These are phyloP conservation scores for Platerodrilus igneus DNA, from an alignment of 2,888 invertebrate species.

Conservation along the genomic window DNA sequence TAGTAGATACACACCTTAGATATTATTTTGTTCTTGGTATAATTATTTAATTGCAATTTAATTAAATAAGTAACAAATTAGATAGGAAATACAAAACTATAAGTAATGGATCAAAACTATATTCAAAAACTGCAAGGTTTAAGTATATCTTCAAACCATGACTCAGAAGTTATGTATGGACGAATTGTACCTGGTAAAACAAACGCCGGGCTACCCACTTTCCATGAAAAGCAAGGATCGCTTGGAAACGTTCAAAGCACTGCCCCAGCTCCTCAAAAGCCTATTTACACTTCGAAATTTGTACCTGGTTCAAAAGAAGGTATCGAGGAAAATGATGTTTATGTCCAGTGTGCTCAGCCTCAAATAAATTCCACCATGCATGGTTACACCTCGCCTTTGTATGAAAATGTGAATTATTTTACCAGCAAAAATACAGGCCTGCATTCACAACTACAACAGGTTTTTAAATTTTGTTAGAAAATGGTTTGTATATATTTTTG, in stretches of 20 bases:
- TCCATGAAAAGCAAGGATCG: conserved; percentile 52
- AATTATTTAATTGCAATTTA: no score
- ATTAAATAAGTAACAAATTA: no score
- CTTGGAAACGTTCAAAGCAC: conserved; percentile 65
- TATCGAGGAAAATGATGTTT: conserved; percentile 49
- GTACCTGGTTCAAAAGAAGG: conserved; percentile 70
- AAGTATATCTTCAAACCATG: conserved; percentile 35
- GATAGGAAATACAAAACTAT: no score
- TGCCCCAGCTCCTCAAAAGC: conserved; percentile 38
- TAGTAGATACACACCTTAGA: no score
- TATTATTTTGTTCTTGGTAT: no score
- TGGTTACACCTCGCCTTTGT: conserved; percentile 53
- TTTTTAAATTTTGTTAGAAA: no score
- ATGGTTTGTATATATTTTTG: no score
- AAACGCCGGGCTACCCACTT: conserved; percentile 32
- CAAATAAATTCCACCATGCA: conserved; percentile 41
- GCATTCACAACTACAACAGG: conserved; percentile 59
- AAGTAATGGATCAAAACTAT: conserved; percentile 39
- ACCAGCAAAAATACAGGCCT: conserved; percentile 49
- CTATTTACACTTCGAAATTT: conserved; percentile 70
- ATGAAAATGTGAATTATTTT: conserved; percentile 82
- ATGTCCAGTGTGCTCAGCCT: conserved; percentile 48
- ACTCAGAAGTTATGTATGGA: conserved; percentile 42
- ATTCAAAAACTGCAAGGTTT: conserved; percentile 42
- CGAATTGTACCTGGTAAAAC: conserved; percentile 44